Percentiles rank a stretch among this genome's conserved stretches.
Conservation (phyloP, 1,140 invertebrate genomes). For the Drosophila truncata region DNA sequence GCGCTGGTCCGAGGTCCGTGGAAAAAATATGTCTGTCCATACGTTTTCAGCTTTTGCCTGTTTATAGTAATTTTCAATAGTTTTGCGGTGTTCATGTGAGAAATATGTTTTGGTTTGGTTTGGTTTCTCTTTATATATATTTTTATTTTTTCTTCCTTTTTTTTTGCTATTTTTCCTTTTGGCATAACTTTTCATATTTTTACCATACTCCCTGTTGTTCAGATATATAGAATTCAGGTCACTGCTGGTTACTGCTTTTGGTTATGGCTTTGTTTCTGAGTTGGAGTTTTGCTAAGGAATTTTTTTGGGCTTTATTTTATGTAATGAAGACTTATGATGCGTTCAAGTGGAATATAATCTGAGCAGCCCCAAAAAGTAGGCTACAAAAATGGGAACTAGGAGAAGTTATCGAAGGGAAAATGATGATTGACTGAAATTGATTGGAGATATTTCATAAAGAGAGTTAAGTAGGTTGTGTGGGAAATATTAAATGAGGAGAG, state of each 20-base stretch:
- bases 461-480: background rate
- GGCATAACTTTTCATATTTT: constrained; percentile 30
- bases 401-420: background rate
- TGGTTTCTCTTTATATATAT: constrained; percentile 5
- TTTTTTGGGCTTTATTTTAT: background rate
- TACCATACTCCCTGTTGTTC: background rate
- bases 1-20: constrained; percentile 37
- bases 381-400: background rate
- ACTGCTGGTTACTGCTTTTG: background rate
- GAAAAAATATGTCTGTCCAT: constrained; percentile 57
- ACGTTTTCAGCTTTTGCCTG: constrained; percentile 45
- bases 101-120: constrained; percentile 66
- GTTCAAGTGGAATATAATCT: constrained; percentile 16
- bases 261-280: constrained; percentile 21
- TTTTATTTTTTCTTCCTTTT: background rate
- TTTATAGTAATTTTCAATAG: constrained; percentile 80
- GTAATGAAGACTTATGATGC: constrained; percentile 19
- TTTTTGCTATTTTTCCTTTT: background rate
- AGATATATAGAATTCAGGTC: background rate
- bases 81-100: constrained; percentile 73
- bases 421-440: background rate
- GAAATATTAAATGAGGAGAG: background rate
- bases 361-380: background rate
- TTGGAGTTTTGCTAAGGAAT: constrained; percentile 1
- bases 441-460: background rate